Conservation (phyloP, 2,797 vertebrate genomes). For the Enteromius viviparus region DNA sequence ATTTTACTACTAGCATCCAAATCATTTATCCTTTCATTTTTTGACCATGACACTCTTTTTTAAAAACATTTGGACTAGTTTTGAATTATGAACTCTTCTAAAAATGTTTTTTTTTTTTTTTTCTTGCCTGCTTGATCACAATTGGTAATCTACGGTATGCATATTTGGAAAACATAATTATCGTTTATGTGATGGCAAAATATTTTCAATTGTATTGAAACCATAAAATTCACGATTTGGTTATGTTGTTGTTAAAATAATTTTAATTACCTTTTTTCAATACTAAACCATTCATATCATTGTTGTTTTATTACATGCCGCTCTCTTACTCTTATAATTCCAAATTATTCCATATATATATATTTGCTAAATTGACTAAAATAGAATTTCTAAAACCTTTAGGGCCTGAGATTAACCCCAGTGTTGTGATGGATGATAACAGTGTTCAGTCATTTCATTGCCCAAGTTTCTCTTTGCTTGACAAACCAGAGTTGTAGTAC, state of each 20-base stretch:
- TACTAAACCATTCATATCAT: background rate
- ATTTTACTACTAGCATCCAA: background rate
- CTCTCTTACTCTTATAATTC: background rate
- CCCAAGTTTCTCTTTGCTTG: conserved; percentile 21
- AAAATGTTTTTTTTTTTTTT: background rate
- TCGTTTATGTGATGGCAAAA: background rate
- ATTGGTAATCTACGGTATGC: background rate
- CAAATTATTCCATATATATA: background rate
- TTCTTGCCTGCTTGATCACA: background rate
- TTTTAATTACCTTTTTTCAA: background rate
- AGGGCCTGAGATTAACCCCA: background rate
- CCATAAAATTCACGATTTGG: background rate
- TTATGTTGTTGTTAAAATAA: background rate
- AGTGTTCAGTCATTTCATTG: conserved; percentile 3
- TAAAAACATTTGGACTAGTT: background rate
- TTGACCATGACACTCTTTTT: background rate
- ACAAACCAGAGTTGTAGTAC: conserved; percentile 27
- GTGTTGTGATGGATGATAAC: background rate
- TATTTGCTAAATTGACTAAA: background rate
- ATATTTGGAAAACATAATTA: background rate
- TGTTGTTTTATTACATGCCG: background rate
- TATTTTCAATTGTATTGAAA: background rate
- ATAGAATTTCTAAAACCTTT: background rate
- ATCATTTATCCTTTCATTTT: background rate
- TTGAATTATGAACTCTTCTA: background rate